Base-by-base conservation (phyloP, 2,797 vertebrate genomes). In the Pseudomugil gertrudae region DNA sequence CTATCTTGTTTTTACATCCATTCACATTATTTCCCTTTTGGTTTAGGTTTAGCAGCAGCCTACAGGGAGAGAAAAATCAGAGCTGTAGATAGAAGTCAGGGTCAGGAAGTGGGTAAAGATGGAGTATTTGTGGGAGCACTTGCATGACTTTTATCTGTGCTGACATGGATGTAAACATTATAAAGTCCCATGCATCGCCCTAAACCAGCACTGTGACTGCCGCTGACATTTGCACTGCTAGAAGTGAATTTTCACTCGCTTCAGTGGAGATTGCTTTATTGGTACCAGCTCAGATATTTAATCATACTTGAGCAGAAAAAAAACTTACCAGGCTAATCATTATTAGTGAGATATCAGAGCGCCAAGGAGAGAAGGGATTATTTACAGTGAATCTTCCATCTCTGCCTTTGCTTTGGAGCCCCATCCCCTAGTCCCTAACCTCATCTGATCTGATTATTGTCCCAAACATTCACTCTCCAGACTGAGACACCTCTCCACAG, bases 281-380 rank as follows among this genome's bases (percentile, higher is more conserved):
- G 91, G 92, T 87, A 57, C 52, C 23, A 0, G 66, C 79, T 83
- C 88, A 91, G 88, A 88, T 89, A 80, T 85, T 90, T 90, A 86
- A 92, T 94, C 92, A 92, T 92, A 93, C 93, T 94, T 92, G 93
- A 85, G 85, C 73, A 88, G 87, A 93, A 86, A n/a, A n/a, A n/a
- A n/a, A n/a, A 92, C 90, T 94, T 92, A 90, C 84, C 1, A 69
- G 66, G 72, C 86, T 92, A 93, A 93, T 93, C 93, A 90, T 90
- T 92, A 89, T 91, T 92, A 89, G 89, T 84, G 90, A 86, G 87
- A 85, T 85, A 87, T 65, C 70, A 87, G 72, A 87, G 83, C 36
- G 65, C 70, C 40, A 72, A 79, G 86, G 82, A 81, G 78, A 86
- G 76, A 85, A 85, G 86, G 65, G 62, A 80, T 77, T 84, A 75